Evolutionary conservation across 2,113 vertebrate species (phyloP), one percentile per base, ranked within the genome.

Genomic region (Prinia subflava): DNA sequence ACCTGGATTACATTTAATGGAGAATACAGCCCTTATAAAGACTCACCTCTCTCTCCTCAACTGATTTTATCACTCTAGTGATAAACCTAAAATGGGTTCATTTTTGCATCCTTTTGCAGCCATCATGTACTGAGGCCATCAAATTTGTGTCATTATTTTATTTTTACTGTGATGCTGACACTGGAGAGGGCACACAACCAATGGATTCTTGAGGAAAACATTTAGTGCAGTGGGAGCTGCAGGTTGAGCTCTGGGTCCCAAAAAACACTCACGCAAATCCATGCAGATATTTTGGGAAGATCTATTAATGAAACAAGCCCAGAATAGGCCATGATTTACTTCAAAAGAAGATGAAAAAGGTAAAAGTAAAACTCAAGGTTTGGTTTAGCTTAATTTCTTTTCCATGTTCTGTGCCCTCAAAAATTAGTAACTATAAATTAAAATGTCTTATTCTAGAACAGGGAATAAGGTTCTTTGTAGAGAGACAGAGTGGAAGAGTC

Each of bases 181-280:
- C 18, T 79, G 73, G 31, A 63, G 23, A 30, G 13, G 35, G 19
- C 28, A 78, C 20, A 65, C 44, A 53, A 75, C 14, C 46, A 23
- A 0, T 1, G 8, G 27, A 30, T 11, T 75, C 4, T 10, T 53
- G 30, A 75, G 39, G 46, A 52, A 13, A 1, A 4, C 13, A 7
- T 28, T 28, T 1, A 24, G 13, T 9, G 19, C 73, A 52, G 53
- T 4, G 15, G 18, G 39, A 87, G 22, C 33, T 53, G 37, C 19
- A 74, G 37, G 22, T 4, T 39, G 60, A 67, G 37, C 19, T 82
- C 69, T 52, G 60, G 10, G 5, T 21, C 2, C 6, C 7, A 3
- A 6, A 5, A 46, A 47, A n/a, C 2, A 10, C 14, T 20, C 44
- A 16, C 25, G 15, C 2, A 47, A 68, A 47, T 16, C 27, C 16